Evolutionary conservation across 2,888 invertebrate species (phyloP).

Genomic region (Drosophila limbata): DNA sequence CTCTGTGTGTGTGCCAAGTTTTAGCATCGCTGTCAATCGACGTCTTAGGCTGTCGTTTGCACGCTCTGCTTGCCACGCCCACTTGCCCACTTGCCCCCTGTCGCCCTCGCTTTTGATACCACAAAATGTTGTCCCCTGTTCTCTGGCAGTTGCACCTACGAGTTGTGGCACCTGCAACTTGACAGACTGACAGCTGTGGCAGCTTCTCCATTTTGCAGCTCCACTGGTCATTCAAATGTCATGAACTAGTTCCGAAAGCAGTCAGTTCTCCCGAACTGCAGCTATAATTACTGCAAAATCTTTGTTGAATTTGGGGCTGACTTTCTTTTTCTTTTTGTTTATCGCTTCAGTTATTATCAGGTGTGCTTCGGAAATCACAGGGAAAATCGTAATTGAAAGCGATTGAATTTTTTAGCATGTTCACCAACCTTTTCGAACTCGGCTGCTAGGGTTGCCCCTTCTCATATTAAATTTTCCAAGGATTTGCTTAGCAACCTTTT

Average conservation of each 20-base stretch:
- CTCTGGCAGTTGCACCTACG: not conserved
- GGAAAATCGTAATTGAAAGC: too few species aligned
- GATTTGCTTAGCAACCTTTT: too few species aligned
- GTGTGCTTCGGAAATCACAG: too few species aligned
- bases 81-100: not conserved
- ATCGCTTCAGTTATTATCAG: too few species aligned
- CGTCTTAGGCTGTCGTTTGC: conserved; percentile 47
- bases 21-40: conserved; percentile 49
- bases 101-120: not conserved
- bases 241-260: not conserved
- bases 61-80: conserved; percentile 17
- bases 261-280: not conserved
- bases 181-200: not conserved
- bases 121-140: not conserved
- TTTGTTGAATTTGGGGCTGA: not conserved
- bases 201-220: not conserved
- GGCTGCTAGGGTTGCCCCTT: too few species aligned
- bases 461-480: too few species aligned
- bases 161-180: conserved; percentile 7
- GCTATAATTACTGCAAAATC: not conserved
- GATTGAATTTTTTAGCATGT: too few species aligned
- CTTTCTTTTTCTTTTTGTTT: too few species aligned
- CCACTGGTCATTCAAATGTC: not conserved
- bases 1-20: conserved; percentile 24
- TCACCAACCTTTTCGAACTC: too few species aligned